Base-by-base conservation (phyloP, 1,140 invertebrate genomes). In the Tribolium madens region DNA sequence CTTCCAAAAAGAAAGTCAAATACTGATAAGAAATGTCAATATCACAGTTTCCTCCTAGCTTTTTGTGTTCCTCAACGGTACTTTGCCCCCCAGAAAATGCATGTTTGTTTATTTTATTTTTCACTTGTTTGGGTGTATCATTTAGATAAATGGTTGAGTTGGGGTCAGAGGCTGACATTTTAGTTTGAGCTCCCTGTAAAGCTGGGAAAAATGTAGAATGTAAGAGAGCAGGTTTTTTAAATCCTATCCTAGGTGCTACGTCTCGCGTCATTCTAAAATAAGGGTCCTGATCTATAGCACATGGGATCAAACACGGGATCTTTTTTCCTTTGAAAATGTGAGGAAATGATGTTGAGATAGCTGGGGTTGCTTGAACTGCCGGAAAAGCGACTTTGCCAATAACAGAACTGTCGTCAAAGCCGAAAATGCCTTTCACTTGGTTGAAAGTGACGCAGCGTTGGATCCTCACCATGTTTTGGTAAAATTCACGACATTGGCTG, bases 231-330 rank as follows among this genome's bases (percentile, higher is more conserved):
- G 98, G 98, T 85, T 99, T 99, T 0, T 91, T 91, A 84, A 90
- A 92, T 93, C 94, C 95, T 94, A 99, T 87, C 73, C 92, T 91
- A 0, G 97, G 97, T 0, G 97, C 96, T 13, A 99, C 96, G 87
- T 99, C 98, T 75, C 98, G 90, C 0, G 97, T 97, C 97, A 99
- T 98, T 73, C 98, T 90, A 87, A 99, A 99, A 87, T 99, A 99
- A 0, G 98, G 98, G 88, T 99, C 98, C 90, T 99, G 98, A 90
- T 99, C 98, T 83, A 99, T 99, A 21, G 97, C 98, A 88, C 98
- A 99, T 0, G 98, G 98, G 79, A 99, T 98, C 0, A 99, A 88
- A 84, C 97, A 98, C 3, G 94, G 94, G 69, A 97, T 89, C 84
- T 97, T 95, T 64, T 91, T 92, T 71, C 92, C 89, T 1, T 90